phyloP scores from a whole-genome alignment of 2,888 invertebrate genomes.

The Acronicta psi region DNA sequence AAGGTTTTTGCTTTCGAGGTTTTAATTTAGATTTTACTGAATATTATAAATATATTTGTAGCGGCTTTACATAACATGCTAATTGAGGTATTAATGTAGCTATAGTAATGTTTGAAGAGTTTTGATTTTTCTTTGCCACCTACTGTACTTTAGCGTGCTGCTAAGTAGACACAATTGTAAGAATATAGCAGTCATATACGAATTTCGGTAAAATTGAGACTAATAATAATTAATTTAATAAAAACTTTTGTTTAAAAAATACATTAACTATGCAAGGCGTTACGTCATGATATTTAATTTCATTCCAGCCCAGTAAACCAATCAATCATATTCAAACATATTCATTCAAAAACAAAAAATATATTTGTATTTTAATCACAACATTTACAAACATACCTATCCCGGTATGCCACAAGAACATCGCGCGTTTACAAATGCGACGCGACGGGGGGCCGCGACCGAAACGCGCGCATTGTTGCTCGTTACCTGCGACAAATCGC shows the following conservation, averaged over 20 bases:
- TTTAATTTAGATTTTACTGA: not conserved
- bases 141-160: too few relatives aligned
- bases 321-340: slow-evolving; percentile 23
- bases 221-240: too few relatives aligned
- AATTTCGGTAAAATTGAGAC: too few relatives aligned
- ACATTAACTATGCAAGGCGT: not conserved
- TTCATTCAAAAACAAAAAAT: slow-evolving; percentile 17
- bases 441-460: slow-evolving; percentile 82
- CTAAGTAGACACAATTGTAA: too few relatives aligned
- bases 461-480: slow-evolving; percentile 83
- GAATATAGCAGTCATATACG: too few relatives aligned
- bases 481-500: slow-evolving; percentile 79
- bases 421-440: slow-evolving; percentile 75
- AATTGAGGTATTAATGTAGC: too few relatives aligned
- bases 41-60: too few relatives aligned
- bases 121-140: too few relatives aligned
- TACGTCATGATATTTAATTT: not conserved
- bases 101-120: too few relatives aligned
- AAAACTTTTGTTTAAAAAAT: too few relatives aligned
- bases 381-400: slow-evolving; percentile 32
- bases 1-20: not conserved
- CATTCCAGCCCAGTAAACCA: not conserved
- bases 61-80: too few relatives aligned
- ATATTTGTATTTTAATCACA: slow-evolving; percentile 16
- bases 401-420: slow-evolving; percentile 58